These are phyloP conservation scores for Nomia melanderi DNA, from an alignment of 1,140 invertebrate species.

Conservation along the genomic window DNA sequence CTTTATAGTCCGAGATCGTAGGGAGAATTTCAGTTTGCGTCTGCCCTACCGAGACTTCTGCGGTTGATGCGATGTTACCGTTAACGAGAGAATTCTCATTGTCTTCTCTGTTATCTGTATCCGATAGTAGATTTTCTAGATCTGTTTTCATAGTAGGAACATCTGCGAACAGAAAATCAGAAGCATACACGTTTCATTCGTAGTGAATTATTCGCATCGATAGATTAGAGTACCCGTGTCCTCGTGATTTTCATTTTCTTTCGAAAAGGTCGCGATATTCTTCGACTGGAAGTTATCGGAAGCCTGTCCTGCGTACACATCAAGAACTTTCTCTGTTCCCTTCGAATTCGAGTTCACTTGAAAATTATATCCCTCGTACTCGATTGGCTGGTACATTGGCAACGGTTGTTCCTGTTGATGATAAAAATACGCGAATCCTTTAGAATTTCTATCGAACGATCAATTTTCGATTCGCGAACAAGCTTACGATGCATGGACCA, in stretches of 20 bases:
- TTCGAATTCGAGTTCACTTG: background rate
- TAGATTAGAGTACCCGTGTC: background rate
- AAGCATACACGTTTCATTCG: background rate
- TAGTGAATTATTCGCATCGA: background rate
- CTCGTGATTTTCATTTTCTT: background rate
- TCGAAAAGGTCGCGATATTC: background rate
- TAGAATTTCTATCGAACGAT: background rate
- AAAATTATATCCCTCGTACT: slow-evolving; percentile 10
- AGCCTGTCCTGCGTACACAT: background rate
- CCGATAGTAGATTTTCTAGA: background rate
- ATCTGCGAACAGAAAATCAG: background rate
- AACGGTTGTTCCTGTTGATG: background rate
- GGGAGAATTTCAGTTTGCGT: background rate
- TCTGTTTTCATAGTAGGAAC: background rate
- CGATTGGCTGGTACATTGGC: too few species aligned
- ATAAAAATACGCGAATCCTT: background rate
- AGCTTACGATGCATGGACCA: slow-evolving; percentile 66
- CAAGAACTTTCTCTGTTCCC: background rate
- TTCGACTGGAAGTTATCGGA: background rate
- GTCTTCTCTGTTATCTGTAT: background rate
- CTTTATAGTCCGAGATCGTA: background rate
- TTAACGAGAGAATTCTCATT: background rate
- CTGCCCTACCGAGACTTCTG: background rate
- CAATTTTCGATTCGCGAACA: background rate
- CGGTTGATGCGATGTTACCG: background rate